Evolutionary conservation across 1,140 invertebrate species (phyloP), one percentile per base, ranked within the genome.

Genomic region (Lordiphosa stackelbergi): DNA sequence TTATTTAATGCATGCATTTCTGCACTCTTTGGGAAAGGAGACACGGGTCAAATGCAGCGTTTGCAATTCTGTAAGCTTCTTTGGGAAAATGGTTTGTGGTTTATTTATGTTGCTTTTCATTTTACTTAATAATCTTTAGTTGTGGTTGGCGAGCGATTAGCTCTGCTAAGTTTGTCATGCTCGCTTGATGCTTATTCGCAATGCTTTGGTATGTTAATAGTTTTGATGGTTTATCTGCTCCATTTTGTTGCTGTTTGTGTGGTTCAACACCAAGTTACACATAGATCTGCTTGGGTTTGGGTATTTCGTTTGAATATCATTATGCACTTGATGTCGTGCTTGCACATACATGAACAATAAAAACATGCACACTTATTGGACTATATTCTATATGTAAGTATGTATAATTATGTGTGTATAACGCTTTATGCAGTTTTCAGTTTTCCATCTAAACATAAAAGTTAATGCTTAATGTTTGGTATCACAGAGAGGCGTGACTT

Each of bases 401-500:
- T 53, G 49, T 53, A 63, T 54, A 51, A 52, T 37, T 74, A 52
- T 53, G 47, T 46, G 57, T 71, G 45, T 71, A 43, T 75, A 64
- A 53, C 47, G 47, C 62, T 37, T 53, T 68, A 69, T 75, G 73
- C 72, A 74, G 68, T 75, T 78, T 78, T 54, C 28, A 31, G 28
- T 68, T 66, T 52, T 63, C 42, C 53, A 56, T 83, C 72, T 83
- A 83, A 84, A 86, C 78, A 79, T 85, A 84, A 85, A 73, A 73
- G 56, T 86, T 84, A 79, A 86, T 78, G 78, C 74, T 86, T 86
- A 83, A 85, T 81, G 69, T 85, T 81, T 85, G 73, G 74, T 87
- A 87, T 87, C 85, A 87, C 85, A 87, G 85, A 87, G 85, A 87
- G 85, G 73, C 85, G 85, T 87, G 85, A 87, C 85, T 86, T 85